Conservation (phyloP, 64 coral and sea anemone genomes). For the Astreopora myriophthalma region DNA sequence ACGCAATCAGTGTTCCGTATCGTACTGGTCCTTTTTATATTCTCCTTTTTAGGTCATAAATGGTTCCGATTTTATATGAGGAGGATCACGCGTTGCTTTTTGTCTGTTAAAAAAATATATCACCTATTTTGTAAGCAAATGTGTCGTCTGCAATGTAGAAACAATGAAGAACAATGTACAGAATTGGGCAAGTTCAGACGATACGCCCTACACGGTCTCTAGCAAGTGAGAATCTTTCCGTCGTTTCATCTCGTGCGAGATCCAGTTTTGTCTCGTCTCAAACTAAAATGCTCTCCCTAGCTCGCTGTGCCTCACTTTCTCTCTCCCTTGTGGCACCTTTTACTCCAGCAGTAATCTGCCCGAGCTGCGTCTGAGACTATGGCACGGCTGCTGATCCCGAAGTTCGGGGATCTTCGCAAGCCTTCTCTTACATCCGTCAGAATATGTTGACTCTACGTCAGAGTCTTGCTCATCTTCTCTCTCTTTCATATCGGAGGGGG, state of each 20-base stretch:
- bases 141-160: too few relatives aligned
- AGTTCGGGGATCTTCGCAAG: not conserved
- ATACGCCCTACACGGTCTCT: not conserved
- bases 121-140: too few relatives aligned
- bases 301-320: not conserved
- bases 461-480: not conserved
- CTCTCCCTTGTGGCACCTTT: not conserved
- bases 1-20: too few relatives aligned
- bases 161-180: too few relatives aligned
- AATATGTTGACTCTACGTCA: not conserved
- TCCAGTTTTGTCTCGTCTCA: not conserved
- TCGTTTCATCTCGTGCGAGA: not conserved
- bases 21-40: too few relatives aligned
- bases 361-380: not conserved
- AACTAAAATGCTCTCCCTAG: not conserved
- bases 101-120: too few relatives aligned
- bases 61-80: too few relatives aligned
- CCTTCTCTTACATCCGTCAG: not conserved
- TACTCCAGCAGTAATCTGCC: not conserved
- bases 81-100: too few relatives aligned
- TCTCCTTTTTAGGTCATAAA: too few relatives aligned
- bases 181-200: too few relatives aligned
- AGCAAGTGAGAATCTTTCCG: not conserved
- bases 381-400: not conserved
- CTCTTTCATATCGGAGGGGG: not conserved